phyloP scores from a whole-genome alignment of 1,140 invertebrate genomes.

The Glomeris maerens region DNA sequence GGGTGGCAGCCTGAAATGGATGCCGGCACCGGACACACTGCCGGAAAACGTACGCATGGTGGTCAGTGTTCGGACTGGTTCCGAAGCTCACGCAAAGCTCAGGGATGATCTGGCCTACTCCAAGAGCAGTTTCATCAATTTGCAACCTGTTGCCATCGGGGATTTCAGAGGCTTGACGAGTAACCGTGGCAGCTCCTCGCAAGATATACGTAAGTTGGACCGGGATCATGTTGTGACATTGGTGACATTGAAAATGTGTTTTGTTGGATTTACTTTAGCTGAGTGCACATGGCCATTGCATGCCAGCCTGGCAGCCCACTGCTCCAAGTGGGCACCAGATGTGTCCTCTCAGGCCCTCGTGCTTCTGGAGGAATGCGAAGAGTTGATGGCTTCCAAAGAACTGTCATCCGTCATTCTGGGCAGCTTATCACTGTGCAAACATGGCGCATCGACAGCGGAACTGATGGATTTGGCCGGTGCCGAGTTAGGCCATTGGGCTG shows the following conservation, averaged over 20 bases:
- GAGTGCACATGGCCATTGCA: too few species aligned
- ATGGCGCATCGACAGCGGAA: neutral
- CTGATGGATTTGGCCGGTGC: neutral
- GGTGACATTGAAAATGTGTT: too few species aligned
- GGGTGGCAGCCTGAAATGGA: neutral
- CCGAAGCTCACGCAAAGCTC: slow-evolving; percentile 34
- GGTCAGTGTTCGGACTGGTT: slow-evolving; percentile 16
- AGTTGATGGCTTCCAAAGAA: too few species aligned
- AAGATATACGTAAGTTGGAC: too few species aligned
- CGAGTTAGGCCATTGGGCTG: neutral
- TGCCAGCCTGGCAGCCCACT: neutral
- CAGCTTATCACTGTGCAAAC: neutral
- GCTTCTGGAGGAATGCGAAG: neutral
- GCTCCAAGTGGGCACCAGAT: neutral
- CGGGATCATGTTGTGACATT: too few species aligned
- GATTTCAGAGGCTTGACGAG: too few species aligned
- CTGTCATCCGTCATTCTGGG: too few species aligned
- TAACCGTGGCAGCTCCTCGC: too few species aligned
- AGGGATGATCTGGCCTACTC: too few species aligned
- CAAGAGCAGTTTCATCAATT: too few species aligned
- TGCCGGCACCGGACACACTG: neutral
- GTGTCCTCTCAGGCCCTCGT: neutral
- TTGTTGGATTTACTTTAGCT: too few species aligned
- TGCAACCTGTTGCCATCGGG: too few species aligned
- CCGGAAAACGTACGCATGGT: slow-evolving; percentile 31